Evolutionary conservation across 2,888 invertebrate species (phyloP).

Genomic region (Polylopha cassiicola): DNA sequence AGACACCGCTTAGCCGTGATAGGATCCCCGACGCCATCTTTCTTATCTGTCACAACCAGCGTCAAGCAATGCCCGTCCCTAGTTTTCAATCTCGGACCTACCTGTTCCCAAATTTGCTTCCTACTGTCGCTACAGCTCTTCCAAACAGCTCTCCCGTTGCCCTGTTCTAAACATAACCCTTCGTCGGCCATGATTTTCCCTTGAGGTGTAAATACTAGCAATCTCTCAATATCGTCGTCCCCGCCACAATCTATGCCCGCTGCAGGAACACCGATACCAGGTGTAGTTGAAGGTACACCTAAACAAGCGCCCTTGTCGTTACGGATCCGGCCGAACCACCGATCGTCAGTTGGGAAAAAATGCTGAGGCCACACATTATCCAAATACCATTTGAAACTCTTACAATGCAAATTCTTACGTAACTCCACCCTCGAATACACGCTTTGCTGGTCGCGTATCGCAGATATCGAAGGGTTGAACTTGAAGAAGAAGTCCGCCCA

Average conservation of each 20-base stretch:
- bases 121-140: conserved; percentile 82
- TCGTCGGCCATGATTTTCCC: conserved; percentile 91
- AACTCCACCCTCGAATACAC: conserved; percentile 81
- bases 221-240: conserved; percentile 79
- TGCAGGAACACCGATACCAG: conserved; percentile 84
- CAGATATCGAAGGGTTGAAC: conserved; percentile 84
- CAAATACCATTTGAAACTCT: conserved; percentile 95
- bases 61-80: conserved; percentile 53
- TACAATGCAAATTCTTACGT: conserved; percentile 85
- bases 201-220: conserved; percentile 82
- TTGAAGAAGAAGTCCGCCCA: conserved; percentile 95
- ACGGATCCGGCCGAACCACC: conserved; percentile 92
- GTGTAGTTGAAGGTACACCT: conserved; percentile 65
- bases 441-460: conserved; percentile 77
- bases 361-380: conserved; percentile 97
- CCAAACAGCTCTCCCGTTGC: conserved; percentile 81
- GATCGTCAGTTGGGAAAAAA: conserved; percentile 91
- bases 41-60: conserved; percentile 39
- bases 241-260: conserved; percentile 80
- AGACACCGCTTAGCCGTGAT: conserved; percentile 79
- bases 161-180: conserved; percentile 87
- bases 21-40: conserved; percentile 49
- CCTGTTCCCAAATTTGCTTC: conserved; percentile 84
- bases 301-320: conserved; percentile 66
- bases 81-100: conserved; percentile 58